These are phyloP conservation scores for Cygnus olor DNA, from an alignment of 2,797 vertebrate species.

Conservation along the genomic window DNA sequence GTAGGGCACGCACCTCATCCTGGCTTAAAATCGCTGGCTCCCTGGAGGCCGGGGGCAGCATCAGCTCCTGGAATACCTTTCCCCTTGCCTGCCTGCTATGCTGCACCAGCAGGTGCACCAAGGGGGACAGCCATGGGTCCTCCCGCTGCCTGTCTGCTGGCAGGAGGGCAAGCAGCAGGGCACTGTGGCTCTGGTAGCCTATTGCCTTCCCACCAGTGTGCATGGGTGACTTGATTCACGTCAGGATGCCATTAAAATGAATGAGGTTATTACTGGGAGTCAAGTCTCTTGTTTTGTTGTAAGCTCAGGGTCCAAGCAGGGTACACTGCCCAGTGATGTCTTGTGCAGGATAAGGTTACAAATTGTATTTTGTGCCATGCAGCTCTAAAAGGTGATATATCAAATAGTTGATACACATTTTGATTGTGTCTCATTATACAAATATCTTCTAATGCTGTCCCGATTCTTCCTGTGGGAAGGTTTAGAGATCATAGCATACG, in stretches of 20 bases:
- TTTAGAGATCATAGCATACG: background rate
- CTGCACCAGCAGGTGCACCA: constrained; percentile 21
- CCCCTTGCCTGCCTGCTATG: background rate
- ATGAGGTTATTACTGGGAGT: background rate
- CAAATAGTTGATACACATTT: background rate
- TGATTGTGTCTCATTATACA: background rate
- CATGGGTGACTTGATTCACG: background rate
- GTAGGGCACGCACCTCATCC: background rate
- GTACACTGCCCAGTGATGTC: background rate
- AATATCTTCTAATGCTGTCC: background rate
- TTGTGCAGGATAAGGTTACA: background rate
- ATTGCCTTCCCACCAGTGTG: background rate
- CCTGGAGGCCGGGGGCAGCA: background rate
- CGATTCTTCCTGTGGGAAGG: background rate
- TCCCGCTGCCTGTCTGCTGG: background rate
- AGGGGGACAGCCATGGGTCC: background rate
- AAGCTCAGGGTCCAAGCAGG: background rate
- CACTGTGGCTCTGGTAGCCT: background rate
- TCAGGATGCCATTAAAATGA: background rate
- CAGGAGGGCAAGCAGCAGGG: rapidly evolving
- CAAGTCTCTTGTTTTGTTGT: background rate
- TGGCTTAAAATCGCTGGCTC: background rate
- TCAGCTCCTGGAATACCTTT: background rate
- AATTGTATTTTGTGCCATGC: background rate
- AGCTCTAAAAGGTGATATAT: background rate